phyloP scores from a whole-genome alignment of 1,140 invertebrate genomes.

The Metopolophium dirhodum region DNA sequence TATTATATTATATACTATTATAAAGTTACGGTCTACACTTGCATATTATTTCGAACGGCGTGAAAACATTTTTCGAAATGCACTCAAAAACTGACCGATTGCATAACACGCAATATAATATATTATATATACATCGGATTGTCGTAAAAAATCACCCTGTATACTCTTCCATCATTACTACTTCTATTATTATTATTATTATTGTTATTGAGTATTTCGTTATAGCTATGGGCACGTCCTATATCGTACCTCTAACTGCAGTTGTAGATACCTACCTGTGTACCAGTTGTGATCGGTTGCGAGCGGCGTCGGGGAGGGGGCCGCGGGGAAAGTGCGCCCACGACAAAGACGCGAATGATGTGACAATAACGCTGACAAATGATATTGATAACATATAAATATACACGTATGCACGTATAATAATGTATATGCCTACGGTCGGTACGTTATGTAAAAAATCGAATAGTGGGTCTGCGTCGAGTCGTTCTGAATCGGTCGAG shows the following conservation, averaged over 20 bases:
- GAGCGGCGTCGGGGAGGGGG: too few species aligned
- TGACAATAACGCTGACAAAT: not conserved
- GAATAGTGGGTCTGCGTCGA: not conserved
- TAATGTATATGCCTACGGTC: not conserved
- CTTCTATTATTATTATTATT: not conserved
- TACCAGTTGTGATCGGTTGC: not conserved
- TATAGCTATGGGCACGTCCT: not conserved
- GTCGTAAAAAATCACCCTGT: not conserved
- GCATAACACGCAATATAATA: too few species aligned
- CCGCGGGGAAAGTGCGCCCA: conserved; percentile 1
- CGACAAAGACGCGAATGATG: not conserved
- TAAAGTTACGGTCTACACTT: too few species aligned
- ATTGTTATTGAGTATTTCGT: not conserved
- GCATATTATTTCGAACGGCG: too few species aligned
- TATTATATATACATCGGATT: too few species aligned
- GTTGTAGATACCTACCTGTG: too few species aligned
- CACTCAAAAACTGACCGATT: not conserved
- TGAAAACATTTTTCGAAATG: too few species aligned
- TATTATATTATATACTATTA: too few species aligned
- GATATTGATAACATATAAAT: not conserved
- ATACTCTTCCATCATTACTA: not conserved
- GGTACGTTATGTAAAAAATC: not conserved
- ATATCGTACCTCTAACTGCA: not conserved
- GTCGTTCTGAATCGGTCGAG: not conserved
- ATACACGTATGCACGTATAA: not conserved